Conservation (phyloP, 2,888 invertebrate species). For the Pammene fasciana region DNA sequence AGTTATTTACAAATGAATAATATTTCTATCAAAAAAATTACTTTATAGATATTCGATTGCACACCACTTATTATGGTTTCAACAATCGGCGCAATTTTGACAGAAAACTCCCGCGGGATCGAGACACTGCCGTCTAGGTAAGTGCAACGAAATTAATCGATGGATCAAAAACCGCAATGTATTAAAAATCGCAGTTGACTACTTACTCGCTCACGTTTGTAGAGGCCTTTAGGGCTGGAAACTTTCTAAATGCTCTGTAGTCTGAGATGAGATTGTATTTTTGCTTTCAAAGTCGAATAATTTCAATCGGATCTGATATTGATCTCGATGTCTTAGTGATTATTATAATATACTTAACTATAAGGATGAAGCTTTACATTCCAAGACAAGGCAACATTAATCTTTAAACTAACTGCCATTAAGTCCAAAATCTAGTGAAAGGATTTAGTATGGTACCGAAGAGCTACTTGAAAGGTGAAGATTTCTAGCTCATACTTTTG, state of each 20-base stretch:
- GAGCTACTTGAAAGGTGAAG: background rate
- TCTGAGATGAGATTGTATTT: too few species aligned
- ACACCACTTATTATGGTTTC: background rate
- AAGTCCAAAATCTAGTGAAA: background rate
- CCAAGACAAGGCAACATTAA: background rate
- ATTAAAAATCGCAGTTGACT: too few species aligned
- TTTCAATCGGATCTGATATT: constrained; percentile 13
- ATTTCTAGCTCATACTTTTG: background rate
- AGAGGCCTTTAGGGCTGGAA: background rate
- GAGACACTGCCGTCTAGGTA: too few species aligned
- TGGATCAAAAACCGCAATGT: too few species aligned
- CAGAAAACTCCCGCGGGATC: too few species aligned
- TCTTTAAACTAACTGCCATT: background rate
- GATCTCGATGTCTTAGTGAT: background rate
- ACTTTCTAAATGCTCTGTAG: background rate
- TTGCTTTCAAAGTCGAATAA: background rate
- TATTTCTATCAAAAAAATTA: too few species aligned
- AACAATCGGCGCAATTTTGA: too few species aligned
- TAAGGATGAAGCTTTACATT: background rate
- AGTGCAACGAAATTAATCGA: too few species aligned
- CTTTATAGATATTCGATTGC: background rate
- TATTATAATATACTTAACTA: background rate
- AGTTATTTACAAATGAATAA: too few species aligned
- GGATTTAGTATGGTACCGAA: background rate
- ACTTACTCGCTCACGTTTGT: too few species aligned